Evolutionary conservation across 2,113 vertebrate species (phyloP).

Genomic region (Vimba vimba): DNA sequence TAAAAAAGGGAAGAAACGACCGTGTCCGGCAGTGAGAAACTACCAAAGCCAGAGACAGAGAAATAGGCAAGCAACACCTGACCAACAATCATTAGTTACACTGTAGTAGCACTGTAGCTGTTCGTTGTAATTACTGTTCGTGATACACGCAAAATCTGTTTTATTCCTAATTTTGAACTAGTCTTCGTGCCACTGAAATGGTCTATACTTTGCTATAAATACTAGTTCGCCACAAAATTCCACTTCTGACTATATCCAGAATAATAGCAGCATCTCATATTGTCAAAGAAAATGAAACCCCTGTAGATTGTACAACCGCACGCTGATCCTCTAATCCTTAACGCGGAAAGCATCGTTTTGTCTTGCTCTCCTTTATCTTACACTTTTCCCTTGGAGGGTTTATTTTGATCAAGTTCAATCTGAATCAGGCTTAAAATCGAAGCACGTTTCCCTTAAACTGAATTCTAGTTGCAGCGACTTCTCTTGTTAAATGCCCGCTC

Average conservation of each 20-base stretch:
- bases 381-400: not conserved
- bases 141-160: too few relatives aligned
- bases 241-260: not conserved
- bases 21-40: not conserved
- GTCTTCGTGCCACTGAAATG: not conserved
- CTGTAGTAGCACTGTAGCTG: not conserved
- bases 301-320: slow-evolving; percentile 15
- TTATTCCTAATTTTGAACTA: too few relatives aligned
- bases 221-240: not conserved
- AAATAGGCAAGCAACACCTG: slow-evolving; percentile 5
- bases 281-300: slow-evolving; percentile 16
- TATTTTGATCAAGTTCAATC: not conserved
- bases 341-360: not conserved
- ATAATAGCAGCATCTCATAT: slow-evolving; percentile 15
- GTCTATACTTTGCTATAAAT: not conserved
- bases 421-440: not conserved
- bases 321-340: not conserved
- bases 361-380: not conserved
- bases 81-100: slow-evolving; percentile 17
- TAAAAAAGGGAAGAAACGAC: not conserved
- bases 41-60: not conserved
- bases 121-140: not conserved
- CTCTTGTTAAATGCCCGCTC: slow-evolving; percentile 53
- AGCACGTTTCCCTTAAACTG: not conserved
- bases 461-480: slow-evolving; percentile 27